Evolutionary conservation across 1,140 invertebrate genomes (phyloP).

Genomic region (Bombus waltoni): DNA sequence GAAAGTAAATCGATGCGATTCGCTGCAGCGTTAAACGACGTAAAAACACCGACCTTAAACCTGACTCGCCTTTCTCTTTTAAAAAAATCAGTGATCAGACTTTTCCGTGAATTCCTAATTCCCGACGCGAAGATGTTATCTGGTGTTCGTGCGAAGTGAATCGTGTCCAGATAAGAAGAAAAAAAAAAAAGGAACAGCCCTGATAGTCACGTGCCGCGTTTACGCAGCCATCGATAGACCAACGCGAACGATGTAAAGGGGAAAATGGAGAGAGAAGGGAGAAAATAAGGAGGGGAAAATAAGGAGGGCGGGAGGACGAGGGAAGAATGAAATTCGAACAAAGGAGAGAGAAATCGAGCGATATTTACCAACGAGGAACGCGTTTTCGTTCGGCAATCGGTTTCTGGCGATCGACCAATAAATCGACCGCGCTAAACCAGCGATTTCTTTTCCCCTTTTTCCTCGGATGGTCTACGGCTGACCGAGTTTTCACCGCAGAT

Average conservation of each 20-base stretch:
- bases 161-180: not conserved
- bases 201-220: not conserved
- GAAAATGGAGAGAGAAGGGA: not conserved
- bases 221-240: not conserved
- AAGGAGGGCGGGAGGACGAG: not conserved
- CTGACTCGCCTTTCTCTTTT: not conserved
- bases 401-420: constrained; percentile 22
- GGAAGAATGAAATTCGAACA: not conserved
- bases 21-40: not conserved
- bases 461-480: not conserved
- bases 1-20: constrained; percentile 25
- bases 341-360: not conserved
- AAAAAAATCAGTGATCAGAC: not conserved
- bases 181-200: not conserved
- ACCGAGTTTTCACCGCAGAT: constrained; percentile 31
- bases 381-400: not conserved
- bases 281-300: not conserved
- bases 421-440: not conserved
- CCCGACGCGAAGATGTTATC: not conserved
- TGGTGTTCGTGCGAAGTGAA: not conserved
- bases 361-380: too few species aligned
- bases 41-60: not conserved
- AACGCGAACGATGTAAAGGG: not conserved
- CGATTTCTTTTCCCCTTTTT: constrained; percentile 2
- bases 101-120: not conserved